A percentile compares a stretch with the other conserved stretches of the same genome.
phyloP scores from a whole-genome alignment of 2,888 invertebrate species.

The Nephrotoma appendiculata region DNA sequence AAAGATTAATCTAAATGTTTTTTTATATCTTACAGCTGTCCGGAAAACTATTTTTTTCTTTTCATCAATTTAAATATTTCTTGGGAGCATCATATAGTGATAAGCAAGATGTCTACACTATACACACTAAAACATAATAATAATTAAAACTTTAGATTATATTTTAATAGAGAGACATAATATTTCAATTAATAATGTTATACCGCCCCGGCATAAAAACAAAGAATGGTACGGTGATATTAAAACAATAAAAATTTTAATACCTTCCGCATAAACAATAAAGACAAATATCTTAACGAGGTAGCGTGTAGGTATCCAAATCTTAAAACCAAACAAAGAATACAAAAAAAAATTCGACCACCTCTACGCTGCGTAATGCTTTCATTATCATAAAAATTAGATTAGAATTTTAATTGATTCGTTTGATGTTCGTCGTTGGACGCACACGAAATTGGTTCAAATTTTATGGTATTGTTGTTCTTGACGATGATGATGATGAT shows the following conservation, averaged over 20 bases:
- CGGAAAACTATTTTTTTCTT: too few species aligned
- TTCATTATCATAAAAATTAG: background rate
- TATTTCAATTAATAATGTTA: background rate
- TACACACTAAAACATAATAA: background rate
- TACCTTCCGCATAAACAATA: background rate
- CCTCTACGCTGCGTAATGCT: background rate
- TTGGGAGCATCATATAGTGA: background rate
- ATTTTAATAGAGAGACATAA: background rate
- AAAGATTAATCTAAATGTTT: background rate
- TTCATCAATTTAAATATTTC: too few species aligned
- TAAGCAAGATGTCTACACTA: background rate
- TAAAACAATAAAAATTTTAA: background rate
- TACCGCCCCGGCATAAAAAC: background rate
- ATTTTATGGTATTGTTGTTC: background rate
- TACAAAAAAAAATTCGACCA: background rate
- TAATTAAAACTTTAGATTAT: background rate
- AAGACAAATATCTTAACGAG: background rate
- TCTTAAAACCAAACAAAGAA: background rate
- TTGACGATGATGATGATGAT: background rate
- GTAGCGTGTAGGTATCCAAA: too few species aligned
- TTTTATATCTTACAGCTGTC: too few species aligned
- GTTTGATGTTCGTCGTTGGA: background rate
- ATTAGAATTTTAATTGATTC: background rate
- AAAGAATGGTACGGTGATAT: background rate
- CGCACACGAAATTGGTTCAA: background rate